Evolutionary conservation across 2,888 invertebrate genomes (phyloP).

Genomic region (Mythimna loreyi): DNA sequence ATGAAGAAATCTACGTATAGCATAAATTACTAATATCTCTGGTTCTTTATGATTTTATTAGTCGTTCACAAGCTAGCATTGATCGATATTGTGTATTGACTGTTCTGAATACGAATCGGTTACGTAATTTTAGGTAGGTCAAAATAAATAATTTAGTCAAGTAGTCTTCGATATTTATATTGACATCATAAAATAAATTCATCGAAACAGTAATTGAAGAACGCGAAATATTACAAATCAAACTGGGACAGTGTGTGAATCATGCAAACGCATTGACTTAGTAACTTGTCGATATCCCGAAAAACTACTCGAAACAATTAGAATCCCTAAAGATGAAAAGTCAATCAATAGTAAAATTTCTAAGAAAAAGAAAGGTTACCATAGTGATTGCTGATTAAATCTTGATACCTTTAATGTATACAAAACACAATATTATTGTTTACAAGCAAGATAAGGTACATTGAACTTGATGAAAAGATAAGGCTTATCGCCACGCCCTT

Average conservation of each 20-base stretch:
- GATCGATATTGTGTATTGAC: constrained; percentile 1
- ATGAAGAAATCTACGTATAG: constrained; percentile 22
- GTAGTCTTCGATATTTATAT: background rate
- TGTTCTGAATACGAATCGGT: background rate
- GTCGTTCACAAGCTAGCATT: constrained; percentile 2
- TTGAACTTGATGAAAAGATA: constrained; percentile 58
- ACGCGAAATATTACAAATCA: background rate
- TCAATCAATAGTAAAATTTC: background rate
- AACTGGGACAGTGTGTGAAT: background rate
- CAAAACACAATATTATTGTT: constrained; percentile 37
- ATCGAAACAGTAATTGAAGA: constrained; percentile 9
- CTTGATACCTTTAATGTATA: background rate
- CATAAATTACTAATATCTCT: constrained; percentile 9
- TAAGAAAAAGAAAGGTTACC: background rate
- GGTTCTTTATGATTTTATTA: background rate
- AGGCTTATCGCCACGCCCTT: constrained; percentile 18
- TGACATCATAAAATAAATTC: background rate
- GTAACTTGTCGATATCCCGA: background rate
- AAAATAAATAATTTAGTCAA: constrained; percentile 7
- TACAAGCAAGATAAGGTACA: constrained; percentile 32
- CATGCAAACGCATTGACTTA: background rate
- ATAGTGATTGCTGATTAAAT: background rate
- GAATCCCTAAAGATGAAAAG: background rate
- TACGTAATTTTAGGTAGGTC: constrained; percentile 11
- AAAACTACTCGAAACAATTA: background rate